Percentiles rank a stretch among this genome's conserved stretches.
phyloP scores from a whole-genome alignment of 1,140 invertebrate species.

The Drosophila paulistorum region DNA sequence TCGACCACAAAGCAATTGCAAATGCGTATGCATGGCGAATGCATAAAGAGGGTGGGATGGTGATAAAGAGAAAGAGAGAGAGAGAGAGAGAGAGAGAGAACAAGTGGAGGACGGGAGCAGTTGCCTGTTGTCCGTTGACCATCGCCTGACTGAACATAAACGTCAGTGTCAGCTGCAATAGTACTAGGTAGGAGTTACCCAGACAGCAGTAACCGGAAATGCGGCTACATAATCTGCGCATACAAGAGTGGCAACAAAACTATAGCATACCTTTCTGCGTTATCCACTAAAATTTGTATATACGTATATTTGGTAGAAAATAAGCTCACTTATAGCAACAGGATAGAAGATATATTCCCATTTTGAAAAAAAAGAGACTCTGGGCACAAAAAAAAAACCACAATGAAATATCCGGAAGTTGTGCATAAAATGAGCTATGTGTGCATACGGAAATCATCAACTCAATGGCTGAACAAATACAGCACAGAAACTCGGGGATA shows the following conservation, averaged over 20 bases:
- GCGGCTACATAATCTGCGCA: conserved; percentile 71
- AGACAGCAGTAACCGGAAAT: conserved; percentile 58
- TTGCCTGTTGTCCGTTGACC: conserved; percentile 12
- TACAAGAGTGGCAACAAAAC: conserved; percentile 50
- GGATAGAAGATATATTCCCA: conserved; percentile 1
- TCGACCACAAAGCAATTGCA: conserved; percentile 75
- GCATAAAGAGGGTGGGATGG: background rate
- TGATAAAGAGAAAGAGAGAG: background rate
- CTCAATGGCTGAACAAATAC: conserved; percentile 78
- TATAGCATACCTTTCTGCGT: conserved; percentile 59
- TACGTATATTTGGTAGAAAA: background rate
- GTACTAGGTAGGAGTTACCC: background rate
- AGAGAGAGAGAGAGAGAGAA: background rate
- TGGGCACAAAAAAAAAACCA: conserved; percentile 50
- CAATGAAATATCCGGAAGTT: conserved; percentile 82
- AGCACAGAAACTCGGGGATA: conserved; percentile 8
- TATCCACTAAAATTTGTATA: conserved; percentile 35
- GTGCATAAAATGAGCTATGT: conserved; percentile 79
- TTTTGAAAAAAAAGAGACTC: background rate
- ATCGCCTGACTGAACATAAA: conserved; percentile 56
- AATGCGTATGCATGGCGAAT: conserved; percentile 49
- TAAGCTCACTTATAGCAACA: conserved; percentile 11
- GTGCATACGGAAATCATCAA: conserved; percentile 82
- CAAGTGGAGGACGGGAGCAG: background rate
- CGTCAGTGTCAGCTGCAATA: conserved; percentile 57